Conservation (phyloP, 2,113 vertebrate species). For the Gnathonemus echidnorhynchus region DNA sequence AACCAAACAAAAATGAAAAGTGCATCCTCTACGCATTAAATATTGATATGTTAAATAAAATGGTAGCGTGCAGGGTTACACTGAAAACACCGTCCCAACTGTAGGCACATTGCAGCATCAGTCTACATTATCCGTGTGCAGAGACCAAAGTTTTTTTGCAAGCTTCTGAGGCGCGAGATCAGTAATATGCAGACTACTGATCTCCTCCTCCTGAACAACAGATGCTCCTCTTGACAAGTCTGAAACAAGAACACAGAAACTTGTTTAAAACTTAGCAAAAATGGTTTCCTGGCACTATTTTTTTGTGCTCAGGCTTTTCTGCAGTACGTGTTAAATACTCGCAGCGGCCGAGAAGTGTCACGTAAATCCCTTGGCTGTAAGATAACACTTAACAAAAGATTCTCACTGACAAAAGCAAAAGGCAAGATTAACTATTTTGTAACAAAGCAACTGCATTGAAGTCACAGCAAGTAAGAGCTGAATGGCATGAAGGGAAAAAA, state of each 20-base stretch:
- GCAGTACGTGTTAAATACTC: not conserved
- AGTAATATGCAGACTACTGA: constrained; percentile 46
- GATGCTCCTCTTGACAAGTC: constrained; percentile 48
- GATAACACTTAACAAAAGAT: not conserved
- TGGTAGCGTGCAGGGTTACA: constrained; percentile 69
- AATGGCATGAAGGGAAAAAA: not conserved
- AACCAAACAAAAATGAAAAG: constrained; percentile 62
- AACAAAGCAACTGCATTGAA: not conserved
- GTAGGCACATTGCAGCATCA: constrained; percentile 85
- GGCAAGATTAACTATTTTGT: not conserved
- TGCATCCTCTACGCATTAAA: constrained; percentile 84
- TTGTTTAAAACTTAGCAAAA: not conserved
- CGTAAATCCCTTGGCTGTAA: not conserved
- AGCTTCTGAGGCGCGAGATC: constrained; percentile 34
- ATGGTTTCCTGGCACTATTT: not conserved
- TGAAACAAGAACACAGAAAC: constrained; percentile 50
- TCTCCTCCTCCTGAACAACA: constrained; percentile 48
- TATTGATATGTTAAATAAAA: constrained; percentile 85
- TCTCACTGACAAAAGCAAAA: not conserved
- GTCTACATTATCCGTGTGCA: constrained; percentile 48
- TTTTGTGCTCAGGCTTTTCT: not conserved
- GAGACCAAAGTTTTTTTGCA: constrained; percentile 59
- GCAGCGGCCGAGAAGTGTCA: not conserved
- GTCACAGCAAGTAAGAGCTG: not conserved
- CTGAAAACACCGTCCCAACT: constrained; percentile 79